Evolutionary conservation across 2,888 invertebrate genomes (phyloP), one percentile per base, ranked within the genome.

Genomic region (Hirudinaria manillensis): DNA sequence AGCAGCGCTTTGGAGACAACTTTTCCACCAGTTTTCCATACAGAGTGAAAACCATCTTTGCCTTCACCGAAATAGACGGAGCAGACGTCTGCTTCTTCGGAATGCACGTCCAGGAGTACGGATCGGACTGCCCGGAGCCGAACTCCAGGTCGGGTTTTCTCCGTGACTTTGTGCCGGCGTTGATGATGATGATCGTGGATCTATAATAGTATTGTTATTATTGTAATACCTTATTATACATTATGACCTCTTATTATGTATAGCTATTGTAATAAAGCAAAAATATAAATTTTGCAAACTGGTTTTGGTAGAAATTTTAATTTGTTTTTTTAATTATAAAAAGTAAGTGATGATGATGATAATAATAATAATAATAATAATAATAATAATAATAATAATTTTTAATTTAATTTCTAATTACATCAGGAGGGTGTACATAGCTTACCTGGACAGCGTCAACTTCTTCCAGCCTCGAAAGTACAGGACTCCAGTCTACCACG

Each of bases 51-150:
- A 98, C 99, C 21, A 88, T 99, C 80, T 99, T 99, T 88, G 99
- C 99, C 75, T 99, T 99, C 87, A 98, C 99, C 87, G 97, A 99
- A 84, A 93, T 99, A 75, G 97, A 99, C 84, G 98, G 98, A 68
- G 91, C 92, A 66, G 99, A 99, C 87, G 95, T 99, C 21, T 99
- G 98, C 87, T 98, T 99, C 89, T 99, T 99, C 87, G 99, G 99
- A 79, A 97, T 99, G 94, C 99, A 99, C 86, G 99, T 99, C 34
- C 99, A 99, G 88, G 99, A 99, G 86, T 99, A 99, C 86, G 98
- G 98, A 36, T 97, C 96, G 72, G 95, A 97, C 84, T 93, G 94
- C 86, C 92, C 93, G 16, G 89, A 90, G 77, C 98, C 98, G 0
- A 99, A 98, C 86, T 94, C 93, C 79, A 90, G 87, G 86, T 86